phyloP scores from a whole-genome alignment of 1,140 invertebrate species.

The Heliconius eleuchia region DNA sequence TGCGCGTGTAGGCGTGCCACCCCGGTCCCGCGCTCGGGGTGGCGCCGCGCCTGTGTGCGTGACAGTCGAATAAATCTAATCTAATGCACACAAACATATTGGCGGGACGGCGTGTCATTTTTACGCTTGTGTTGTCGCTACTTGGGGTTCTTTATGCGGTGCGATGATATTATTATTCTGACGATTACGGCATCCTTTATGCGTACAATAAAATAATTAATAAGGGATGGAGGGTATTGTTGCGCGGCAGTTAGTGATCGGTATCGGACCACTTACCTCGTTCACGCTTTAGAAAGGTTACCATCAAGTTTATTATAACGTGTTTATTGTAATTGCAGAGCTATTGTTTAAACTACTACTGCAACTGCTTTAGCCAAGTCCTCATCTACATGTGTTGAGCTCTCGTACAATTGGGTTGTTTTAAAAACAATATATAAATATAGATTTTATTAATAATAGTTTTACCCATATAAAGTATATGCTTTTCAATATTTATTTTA shows the following conservation, averaged over 20 bases:
- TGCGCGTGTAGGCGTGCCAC: conserved; percentile 60
- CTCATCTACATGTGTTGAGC: neutral
- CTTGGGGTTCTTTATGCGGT: conserved; percentile 78
- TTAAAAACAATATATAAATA: neutral
- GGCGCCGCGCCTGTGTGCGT: conserved; percentile 61
- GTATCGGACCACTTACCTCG: conserved; percentile 71
- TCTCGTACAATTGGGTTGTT: neutral
- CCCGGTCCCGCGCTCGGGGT: conserved; percentile 73
- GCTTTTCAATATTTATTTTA: neutral
- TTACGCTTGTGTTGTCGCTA: conserved; percentile 80
- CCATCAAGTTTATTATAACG: conserved; percentile 63
- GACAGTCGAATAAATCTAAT: conserved; percentile 81
- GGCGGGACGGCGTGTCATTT: conserved; percentile 77
- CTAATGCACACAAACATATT: conserved; percentile 80
- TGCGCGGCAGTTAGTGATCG: conserved; percentile 66
- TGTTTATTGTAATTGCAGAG: conserved; percentile 41
- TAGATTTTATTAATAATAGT: neutral
- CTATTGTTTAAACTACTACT: conserved; percentile 41
- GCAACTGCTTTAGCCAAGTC: conserved; percentile 23
- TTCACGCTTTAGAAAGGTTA: conserved; percentile 64
- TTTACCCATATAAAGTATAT: neutral
- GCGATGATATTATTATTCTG: conserved; percentile 81
- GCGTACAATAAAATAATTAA: conserved; percentile 81
- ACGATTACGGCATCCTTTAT: conserved; percentile 80
- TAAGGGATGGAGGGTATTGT: conserved; percentile 80